Percentiles rank a stretch among this genome's conserved stretches.
These are phyloP conservation scores for Sphaerophoria rueppellii DNA, from an alignment of 2,888 invertebrate genomes.

Conservation along the genomic window DNA sequence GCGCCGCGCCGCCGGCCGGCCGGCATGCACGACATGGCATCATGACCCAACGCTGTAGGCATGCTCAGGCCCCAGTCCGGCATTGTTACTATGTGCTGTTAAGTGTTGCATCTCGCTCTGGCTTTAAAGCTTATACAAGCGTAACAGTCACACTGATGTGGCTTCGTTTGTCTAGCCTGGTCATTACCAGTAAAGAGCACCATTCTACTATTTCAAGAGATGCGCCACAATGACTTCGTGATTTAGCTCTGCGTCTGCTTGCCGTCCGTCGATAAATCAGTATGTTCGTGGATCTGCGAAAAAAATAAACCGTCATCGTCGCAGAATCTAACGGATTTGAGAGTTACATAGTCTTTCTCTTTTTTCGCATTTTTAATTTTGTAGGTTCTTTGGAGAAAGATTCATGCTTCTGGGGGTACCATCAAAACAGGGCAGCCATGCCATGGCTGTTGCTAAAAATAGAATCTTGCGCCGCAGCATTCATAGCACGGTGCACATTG, in stretches of 20 bases:
- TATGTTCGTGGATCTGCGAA: conserved; percentile 42
- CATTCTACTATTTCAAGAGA: conserved; percentile 50
- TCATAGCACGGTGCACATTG: conserved; percentile 35
- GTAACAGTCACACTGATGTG: conserved; percentile 68
- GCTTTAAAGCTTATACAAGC: conserved; percentile 50
- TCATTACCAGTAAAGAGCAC: conserved; percentile 33
- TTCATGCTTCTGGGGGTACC: conserved; percentile 51
- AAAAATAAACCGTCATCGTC: conserved; percentile 50
- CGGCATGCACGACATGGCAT: conserved; percentile 62
- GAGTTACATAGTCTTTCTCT: conserved; percentile 62
- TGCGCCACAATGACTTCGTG: conserved; percentile 61
- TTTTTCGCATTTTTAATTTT: conserved; percentile 41
- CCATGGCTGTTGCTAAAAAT: conserved; percentile 68
- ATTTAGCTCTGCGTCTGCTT: conserved; percentile 48
- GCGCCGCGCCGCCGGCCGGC: conserved; percentile 34
- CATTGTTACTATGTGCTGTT: not conserved
- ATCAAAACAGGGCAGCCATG: conserved; percentile 38
- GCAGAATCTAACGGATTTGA: conserved; percentile 66
- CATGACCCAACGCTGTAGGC: conserved; percentile 70
- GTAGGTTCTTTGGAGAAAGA: conserved; percentile 24
- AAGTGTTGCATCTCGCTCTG: conserved; percentile 40
- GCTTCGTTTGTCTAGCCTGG: conserved; percentile 69
- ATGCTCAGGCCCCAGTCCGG: conserved; percentile 32
- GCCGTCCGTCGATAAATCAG: conserved; percentile 29
- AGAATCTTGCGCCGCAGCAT: conserved; percentile 66